Percentiles rank a stretch among this genome's conserved stretches.
These are phyloP conservation scores for Mactra quadrangularis DNA, from an alignment of 1,140 invertebrate genomes.

Conservation along the genomic window DNA sequence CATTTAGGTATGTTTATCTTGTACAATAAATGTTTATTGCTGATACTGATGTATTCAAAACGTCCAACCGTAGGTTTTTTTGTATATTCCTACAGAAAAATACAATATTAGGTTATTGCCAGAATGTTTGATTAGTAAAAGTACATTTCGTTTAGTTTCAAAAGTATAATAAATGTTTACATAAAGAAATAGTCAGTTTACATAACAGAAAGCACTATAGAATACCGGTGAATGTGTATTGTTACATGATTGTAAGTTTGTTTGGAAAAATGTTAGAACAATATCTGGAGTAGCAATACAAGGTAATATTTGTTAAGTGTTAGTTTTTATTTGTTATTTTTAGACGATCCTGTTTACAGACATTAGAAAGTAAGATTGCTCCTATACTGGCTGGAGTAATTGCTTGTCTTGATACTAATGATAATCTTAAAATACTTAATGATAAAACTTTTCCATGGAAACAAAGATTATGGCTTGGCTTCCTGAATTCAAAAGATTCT, in stretches of 20 bases:
- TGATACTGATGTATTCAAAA: neutral
- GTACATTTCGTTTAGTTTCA: too few relatives aligned
- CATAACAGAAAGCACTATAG: too few relatives aligned
- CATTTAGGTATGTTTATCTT: constrained; percentile 68
- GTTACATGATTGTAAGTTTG: too few relatives aligned
- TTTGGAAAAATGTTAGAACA: too few relatives aligned
- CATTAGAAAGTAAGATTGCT: constrained; percentile 67
- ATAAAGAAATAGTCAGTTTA: too few relatives aligned
- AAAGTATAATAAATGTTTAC: too few relatives aligned
- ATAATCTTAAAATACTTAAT: constrained; percentile 69
- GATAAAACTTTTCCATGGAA: constrained; percentile 35
- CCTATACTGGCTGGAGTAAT: constrained; percentile 72
- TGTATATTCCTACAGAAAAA: neutral
- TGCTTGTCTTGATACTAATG: constrained; percentile 71
- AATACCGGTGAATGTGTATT: too few relatives aligned
- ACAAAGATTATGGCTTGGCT: neutral
- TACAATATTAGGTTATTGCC: neutral
- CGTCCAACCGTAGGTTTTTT: neutral
- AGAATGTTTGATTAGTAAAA: neutral
- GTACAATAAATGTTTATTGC: neutral
- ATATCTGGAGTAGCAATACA: too few relatives aligned
- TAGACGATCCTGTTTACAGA: constrained; percentile 66
- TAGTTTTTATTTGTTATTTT: too few relatives aligned
- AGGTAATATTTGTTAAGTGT: too few relatives aligned
- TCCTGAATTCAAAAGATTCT: constrained; percentile 21